These are phyloP conservation scores for Cricetomys ansorgei DNA, from an alignment of 2,113 vertebrate genomes.

Conservation along the genomic window DNA sequence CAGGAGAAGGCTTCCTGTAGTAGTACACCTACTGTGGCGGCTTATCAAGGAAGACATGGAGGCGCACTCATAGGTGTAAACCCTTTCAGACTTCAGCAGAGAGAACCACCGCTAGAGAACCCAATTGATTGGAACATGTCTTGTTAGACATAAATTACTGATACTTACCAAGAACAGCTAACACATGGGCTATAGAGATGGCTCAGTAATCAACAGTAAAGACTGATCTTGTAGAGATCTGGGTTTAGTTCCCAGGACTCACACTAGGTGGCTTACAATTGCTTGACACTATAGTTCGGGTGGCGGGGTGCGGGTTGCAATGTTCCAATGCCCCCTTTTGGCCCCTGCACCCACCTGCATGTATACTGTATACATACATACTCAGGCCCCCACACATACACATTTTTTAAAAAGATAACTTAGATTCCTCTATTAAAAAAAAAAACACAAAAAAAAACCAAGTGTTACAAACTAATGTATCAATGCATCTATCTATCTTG, in stretches of 20 bases:
- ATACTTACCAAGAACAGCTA: not conserved
- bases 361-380: not conserved
- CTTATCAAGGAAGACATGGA: too few relatives aligned
- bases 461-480: not conserved
- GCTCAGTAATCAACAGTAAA: not conserved
- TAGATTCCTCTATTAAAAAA: not conserved
- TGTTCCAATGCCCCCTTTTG: not conserved
- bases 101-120: not conserved
- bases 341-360: not conserved
- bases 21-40: too few relatives aligned
- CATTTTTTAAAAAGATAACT: not conserved
- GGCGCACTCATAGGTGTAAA: too few relatives aligned
- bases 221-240: not conserved
- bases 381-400: too few relatives aligned
- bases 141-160: not conserved
- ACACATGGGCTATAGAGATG: not conserved
- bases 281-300: not conserved
- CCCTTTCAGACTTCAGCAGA: too few relatives aligned
- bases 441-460: not conserved
- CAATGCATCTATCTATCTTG: not conserved
- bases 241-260: too few relatives aligned
- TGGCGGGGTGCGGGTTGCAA: rapidly evolving
- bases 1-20: not conserved
- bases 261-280: not conserved
- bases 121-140: not conserved